Percentiles rank a stretch among this genome's conserved stretches.
phyloP scores from a whole-genome alignment of 53 echinoderm and acorn worm species.

The Stichopus horrens region DNA sequence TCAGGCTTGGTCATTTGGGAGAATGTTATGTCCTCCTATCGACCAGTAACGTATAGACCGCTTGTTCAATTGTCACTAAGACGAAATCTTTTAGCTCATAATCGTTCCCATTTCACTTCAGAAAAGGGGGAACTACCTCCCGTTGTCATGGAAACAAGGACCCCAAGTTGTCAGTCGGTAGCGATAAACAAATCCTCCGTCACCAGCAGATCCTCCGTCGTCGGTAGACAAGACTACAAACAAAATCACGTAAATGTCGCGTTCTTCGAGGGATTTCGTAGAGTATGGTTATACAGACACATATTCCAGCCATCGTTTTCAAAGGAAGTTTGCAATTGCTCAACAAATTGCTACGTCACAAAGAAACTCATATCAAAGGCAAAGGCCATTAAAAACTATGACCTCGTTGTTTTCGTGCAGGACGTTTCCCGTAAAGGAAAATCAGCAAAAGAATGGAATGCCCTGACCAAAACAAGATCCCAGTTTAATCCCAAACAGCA shows the following conservation, averaged over 20 bases:
- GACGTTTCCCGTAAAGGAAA: conserved; percentile 2
- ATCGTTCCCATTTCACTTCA: neutral
- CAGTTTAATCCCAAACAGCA: neutral
- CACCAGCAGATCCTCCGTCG: neutral
- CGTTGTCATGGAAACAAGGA: neutral
- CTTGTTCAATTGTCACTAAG: no score
- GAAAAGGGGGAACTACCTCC: neutral
- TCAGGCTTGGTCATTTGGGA: no score
- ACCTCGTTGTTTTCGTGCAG: conserved; percentile 2
- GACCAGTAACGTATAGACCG: no score
- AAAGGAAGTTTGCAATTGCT: neutral
- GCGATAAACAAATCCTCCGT: neutral
- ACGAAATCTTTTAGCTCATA: no score
- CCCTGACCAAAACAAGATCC: neutral
- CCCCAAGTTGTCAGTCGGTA: neutral
- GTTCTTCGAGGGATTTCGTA: conserved; percentile 11
- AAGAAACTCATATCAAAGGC: neutral
- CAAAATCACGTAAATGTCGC: neutral
- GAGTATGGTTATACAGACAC: neutral
- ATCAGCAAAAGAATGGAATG: neutral
- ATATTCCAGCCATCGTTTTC: neutral
- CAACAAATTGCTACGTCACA: neutral
- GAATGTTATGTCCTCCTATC: no score
- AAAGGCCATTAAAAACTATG: neutral
- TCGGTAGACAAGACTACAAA: neutral